phyloP scores from a whole-genome alignment of 2,113 vertebrate species.

The Urocolius indicus region DNA sequence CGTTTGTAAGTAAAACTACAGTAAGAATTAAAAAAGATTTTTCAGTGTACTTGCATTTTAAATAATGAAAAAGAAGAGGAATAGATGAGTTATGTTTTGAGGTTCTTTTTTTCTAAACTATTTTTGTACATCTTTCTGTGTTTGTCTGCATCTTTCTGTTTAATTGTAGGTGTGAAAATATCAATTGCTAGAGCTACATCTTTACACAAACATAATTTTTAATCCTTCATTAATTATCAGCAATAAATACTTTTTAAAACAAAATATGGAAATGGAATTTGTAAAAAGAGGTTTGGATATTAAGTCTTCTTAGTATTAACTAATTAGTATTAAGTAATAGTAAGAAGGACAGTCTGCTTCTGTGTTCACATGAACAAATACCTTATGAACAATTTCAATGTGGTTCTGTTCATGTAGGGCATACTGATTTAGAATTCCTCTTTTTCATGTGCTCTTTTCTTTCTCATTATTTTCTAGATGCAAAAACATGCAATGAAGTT shows the following conservation, averaged over 20 bases:
- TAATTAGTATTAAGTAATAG: neutral
- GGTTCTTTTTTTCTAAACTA: neutral
- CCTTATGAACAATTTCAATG: neutral
- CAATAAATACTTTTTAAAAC: neutral
- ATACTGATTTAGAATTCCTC: neutral
- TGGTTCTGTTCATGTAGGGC: neutral
- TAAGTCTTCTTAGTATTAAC: neutral
- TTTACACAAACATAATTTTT: neutral
- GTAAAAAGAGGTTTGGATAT: neutral
- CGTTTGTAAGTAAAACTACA: neutral
- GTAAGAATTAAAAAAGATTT: neutral
- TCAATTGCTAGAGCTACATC: neutral
- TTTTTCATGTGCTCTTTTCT: neutral
- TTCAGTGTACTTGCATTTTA: neutral
- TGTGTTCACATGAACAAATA: neutral
- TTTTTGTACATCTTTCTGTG: neutral
- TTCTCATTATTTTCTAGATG: conserved; percentile 75
- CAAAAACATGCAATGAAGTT: conserved; percentile 86
- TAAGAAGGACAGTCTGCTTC: neutral
- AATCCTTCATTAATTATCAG: neutral
- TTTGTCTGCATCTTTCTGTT: neutral
- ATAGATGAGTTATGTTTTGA: neutral
- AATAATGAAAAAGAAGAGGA: neutral
- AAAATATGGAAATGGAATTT: neutral
- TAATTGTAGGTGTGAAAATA: conserved; percentile 22